Base-by-base conservation (phyloP, 2,888 invertebrate species). In the Watsonalla cultraria region DNA sequence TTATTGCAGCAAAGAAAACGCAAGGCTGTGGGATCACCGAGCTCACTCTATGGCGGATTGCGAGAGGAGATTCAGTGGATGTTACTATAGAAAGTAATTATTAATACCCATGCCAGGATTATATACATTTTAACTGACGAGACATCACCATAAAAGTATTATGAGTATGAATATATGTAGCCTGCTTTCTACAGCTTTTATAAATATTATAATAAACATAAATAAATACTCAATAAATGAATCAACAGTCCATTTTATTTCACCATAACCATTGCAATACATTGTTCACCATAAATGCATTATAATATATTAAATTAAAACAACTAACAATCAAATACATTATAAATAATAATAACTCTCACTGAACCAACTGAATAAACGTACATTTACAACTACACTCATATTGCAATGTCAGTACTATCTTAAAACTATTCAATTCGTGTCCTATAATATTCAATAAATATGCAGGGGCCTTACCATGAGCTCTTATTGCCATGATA, bases 21-120 rank as follows among this genome's bases (percentile, higher is more conserved):
- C 91, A 0, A 61, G 68, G 6, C 76, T 85, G 5, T 91, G 91
- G 91, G 91, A 91, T 74, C 91, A 91, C 62, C 76, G 58, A 0
- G 54, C 72, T 0, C 76, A 70, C 37, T 74, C 78, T 0, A 8
- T 65, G 6, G 70, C 74, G 0, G 89, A 86, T 7, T 91, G 91
- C 56, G 70, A 82, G 13, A 59, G 62, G 0, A 65, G 78, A 9
- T 91, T 71, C 61, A 76, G 79, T 8, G 76, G 73, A 51, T 87
- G 86, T 54, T 75, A 81, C 61, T 60, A 72, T 11, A 67, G 57
- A 64, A 70, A 74, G 54, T 60, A 59, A 48, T 6, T 39, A 37
- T 24, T 24, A 24, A 24, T 24, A 24, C 24, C 1, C 1, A 24
- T 24, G 4, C 24, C 24, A 24, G 24, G 4, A 24, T 24, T 24